Evolutionary conservation across 2,888 invertebrate species (phyloP).

Genomic region (Drosophila antonietae): DNA sequence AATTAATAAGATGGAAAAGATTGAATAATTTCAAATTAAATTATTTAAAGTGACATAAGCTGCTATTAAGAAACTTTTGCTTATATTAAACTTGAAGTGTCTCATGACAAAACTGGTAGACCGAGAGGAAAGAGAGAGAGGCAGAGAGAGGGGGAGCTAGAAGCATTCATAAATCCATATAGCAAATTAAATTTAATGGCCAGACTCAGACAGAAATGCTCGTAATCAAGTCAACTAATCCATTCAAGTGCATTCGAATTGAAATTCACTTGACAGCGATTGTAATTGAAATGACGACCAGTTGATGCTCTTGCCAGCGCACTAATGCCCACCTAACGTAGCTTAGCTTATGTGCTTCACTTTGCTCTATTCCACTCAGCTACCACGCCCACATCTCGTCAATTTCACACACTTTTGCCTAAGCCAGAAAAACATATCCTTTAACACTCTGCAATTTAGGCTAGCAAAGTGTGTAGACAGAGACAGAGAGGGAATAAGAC

Average conservation of each 20-base stretch:
- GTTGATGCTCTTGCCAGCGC: conserved; percentile 4
- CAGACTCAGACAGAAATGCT: conserved; percentile 47
- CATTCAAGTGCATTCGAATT: conserved; percentile 74
- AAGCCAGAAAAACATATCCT: conserved; percentile 35
- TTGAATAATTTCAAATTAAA: not conserved
- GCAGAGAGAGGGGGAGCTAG: not conserved
- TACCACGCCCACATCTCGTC: conserved; percentile 25
- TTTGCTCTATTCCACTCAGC: not conserved
- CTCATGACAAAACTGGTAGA: not conserved
- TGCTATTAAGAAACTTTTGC: not conserved
- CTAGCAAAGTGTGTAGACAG: not conserved
- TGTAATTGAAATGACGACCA: conserved; percentile 6
- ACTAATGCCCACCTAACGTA: not conserved
- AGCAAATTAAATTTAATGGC: conserved; percentile 68
- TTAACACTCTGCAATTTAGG: conserved; percentile 30
- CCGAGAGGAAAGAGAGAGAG: not conserved
- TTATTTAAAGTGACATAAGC: not conserved
- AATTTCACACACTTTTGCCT: conserved; percentile 33
- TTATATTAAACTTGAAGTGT: conserved; percentile 18
- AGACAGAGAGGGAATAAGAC: no score
- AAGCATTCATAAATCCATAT: conserved; percentile 52
- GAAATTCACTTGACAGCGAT: conserved; percentile 54
- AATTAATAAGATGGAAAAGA: no score
- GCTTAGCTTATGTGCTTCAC: not conserved
- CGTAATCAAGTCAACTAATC: conserved; percentile 73